These are phyloP conservation scores for Trogon surrucura DNA, from an alignment of 2,113 vertebrate species.

Conservation along the genomic window DNA sequence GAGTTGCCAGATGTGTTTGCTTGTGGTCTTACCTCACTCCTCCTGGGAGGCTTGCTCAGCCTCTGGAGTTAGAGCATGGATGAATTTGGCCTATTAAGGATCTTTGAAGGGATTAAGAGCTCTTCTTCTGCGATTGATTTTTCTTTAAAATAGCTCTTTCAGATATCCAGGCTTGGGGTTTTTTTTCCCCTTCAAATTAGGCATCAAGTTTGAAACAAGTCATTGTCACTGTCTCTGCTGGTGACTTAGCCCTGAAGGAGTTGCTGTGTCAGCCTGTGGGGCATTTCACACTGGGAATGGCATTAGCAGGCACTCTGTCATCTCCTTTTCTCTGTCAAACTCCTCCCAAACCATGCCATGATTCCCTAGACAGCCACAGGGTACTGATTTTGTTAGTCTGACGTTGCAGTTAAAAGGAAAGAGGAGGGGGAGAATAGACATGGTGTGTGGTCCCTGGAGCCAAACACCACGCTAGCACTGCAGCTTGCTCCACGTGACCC, in stretches of 20 bases:
- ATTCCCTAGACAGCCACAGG: background rate
- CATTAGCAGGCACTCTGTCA: background rate
- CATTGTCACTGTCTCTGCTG: background rate
- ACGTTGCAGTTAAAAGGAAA: background rate
- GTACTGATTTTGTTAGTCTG: background rate
- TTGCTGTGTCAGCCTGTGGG: accelerated
- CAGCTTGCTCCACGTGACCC: background rate
- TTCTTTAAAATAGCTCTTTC: background rate
- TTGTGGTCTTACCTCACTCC: background rate
- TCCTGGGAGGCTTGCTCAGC: background rate
- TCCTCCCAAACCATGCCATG: background rate
- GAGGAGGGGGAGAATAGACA: background rate
- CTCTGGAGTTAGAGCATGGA: background rate
- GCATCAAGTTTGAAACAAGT: background rate
- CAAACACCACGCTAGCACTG: accelerated
- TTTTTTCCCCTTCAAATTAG: background rate
- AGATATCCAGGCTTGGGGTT: background rate
- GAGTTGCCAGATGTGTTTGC: background rate
- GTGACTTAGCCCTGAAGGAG: background rate
- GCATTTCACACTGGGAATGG: background rate
- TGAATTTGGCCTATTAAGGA: background rate
- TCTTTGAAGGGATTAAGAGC: background rate
- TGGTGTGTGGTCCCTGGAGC: accelerated
- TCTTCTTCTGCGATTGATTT: background rate
- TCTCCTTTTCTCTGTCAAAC: background rate